phyloP scores from a whole-genome alignment of 2,113 vertebrate species.

The Anhinga anhinga region DNA sequence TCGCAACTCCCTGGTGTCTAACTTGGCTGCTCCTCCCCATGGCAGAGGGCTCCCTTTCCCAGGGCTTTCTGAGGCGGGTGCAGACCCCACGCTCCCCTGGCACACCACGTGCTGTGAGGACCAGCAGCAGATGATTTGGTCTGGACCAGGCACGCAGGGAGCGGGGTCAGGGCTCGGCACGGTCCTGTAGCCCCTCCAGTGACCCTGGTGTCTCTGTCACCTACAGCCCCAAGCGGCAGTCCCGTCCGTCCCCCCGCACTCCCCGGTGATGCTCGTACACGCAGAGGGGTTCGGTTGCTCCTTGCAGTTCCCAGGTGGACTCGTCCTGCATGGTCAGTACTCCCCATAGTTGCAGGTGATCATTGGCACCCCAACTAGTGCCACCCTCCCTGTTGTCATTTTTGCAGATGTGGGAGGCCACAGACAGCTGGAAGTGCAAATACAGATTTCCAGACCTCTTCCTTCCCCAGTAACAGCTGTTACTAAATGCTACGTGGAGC shows the following conservation, averaged over 20 bases:
- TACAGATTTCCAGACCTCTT: not conserved
- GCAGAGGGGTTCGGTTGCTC: not conserved
- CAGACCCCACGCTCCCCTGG: accelerated
- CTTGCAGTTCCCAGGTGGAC: not conserved
- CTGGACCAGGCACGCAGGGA: not conserved
- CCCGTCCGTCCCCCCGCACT: no score
- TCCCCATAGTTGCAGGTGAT: not conserved
- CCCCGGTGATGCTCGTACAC: accelerated
- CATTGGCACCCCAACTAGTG: not conserved
- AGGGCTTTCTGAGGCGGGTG: no score
- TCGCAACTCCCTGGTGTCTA: accelerated
- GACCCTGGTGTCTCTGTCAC: not conserved
- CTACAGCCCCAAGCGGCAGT: not conserved
- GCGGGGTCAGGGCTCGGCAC: not conserved
- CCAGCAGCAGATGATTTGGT: not conserved
- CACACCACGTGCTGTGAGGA: not conserved
- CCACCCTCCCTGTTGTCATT: not conserved
- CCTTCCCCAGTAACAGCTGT: not conserved
- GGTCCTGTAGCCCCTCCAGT: not conserved
- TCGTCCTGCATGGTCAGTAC: not conserved
- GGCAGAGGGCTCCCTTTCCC: not conserved
- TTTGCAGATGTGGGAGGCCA: not conserved
- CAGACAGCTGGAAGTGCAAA: not conserved
- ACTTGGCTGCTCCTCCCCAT: not conserved
- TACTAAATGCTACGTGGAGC: not conserved